A percentile compares a stretch with the other conserved stretches of the same genome.
These are phyloP conservation scores for Drosophila austrosaltans DNA, from an alignment of 2,888 invertebrate species.

Conservation along the genomic window DNA sequence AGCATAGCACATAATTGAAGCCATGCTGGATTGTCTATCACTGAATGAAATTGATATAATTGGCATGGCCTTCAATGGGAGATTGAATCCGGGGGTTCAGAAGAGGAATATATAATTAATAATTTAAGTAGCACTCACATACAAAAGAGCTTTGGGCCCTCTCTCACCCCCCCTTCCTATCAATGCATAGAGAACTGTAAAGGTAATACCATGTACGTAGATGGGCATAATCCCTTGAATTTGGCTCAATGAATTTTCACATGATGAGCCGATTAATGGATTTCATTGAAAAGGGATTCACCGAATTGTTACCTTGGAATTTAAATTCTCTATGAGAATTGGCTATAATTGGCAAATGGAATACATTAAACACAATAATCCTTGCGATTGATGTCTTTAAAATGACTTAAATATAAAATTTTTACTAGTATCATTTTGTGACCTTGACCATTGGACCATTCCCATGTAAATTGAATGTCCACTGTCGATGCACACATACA, in stretches of 20 bases:
- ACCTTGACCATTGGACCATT: slow-evolving; percentile 12
- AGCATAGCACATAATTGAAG: slow-evolving; percentile 30
- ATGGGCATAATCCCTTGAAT: too few species aligned
- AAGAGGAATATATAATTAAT: slow-evolving; percentile 31
- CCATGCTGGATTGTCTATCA: slow-evolving; percentile 27
- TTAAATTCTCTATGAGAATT: slow-evolving; percentile 10
- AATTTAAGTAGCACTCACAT: slow-evolving; percentile 10
- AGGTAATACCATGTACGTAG: neutral
- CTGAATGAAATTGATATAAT: slow-evolving; percentile 34
- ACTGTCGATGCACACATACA: slow-evolving; percentile 25
- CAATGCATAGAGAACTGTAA: neutral
- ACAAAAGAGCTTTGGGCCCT: neutral
- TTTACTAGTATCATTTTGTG: neutral
- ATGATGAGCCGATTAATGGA: slow-evolving; percentile 43
- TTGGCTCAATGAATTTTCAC: slow-evolving; percentile 15
- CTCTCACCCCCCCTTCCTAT: neutral
- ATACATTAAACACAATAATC: neutral
- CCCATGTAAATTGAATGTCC: slow-evolving; percentile 50
- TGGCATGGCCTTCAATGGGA: slow-evolving; percentile 2
- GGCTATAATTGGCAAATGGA: slow-evolving; percentile 2
- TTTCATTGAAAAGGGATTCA: slow-evolving; percentile 14
- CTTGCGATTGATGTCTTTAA: neutral
- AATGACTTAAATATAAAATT: too few species aligned
- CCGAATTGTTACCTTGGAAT: slow-evolving; percentile 26
- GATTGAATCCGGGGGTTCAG: neutral